phyloP scores from a whole-genome alignment of 2,113 vertebrate species.

The Xenopus tropicalis region DNA sequence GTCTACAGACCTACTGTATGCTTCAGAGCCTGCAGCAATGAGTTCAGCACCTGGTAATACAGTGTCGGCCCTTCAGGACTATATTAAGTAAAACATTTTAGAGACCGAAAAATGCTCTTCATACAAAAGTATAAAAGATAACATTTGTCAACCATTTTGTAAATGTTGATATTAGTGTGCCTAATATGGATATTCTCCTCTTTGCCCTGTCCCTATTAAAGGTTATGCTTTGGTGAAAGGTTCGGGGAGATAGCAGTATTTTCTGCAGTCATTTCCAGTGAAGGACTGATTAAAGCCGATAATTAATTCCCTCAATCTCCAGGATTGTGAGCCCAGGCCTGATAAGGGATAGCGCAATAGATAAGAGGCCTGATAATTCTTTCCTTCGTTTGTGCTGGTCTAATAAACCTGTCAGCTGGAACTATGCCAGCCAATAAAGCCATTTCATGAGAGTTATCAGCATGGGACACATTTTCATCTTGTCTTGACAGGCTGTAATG shows the following conservation, averaged over 20 bases:
- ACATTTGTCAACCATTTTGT: background rate
- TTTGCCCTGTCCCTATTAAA: slow-evolving; percentile 18
- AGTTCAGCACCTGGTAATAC: too few species aligned
- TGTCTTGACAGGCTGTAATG: slow-evolving; percentile 51
- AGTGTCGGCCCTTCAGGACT: too few species aligned
- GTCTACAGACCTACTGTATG: too few species aligned
- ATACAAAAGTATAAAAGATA: too few species aligned
- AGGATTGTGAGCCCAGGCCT: slow-evolving; percentile 58
- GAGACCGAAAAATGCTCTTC: too few species aligned
- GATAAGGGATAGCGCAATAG: slow-evolving; percentile 66
- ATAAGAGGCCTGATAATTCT: slow-evolving; percentile 48
- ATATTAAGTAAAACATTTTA: too few species aligned
- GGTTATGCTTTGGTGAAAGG: slow-evolving; percentile 12
- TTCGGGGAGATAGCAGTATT: slow-evolving; percentile 15
- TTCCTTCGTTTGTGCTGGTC: slow-evolving; percentile 51
- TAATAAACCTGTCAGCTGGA: slow-evolving; percentile 74
- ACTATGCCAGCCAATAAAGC: slow-evolving; percentile 53
- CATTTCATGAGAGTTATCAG: slow-evolving; percentile 66
- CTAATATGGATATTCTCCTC: background rate
- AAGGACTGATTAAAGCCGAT: slow-evolving; percentile 62
- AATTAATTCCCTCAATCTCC: slow-evolving; percentile 70
- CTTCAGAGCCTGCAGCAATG: too few species aligned
- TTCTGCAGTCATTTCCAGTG: slow-evolving; percentile 27
- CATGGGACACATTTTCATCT: slow-evolving; percentile 61
- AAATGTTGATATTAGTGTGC: background rate